Evolutionary conservation across 2,888 invertebrate genomes (phyloP), one percentile per base, ranked within the genome.

Genomic region (Spodoptera picta): DNA sequence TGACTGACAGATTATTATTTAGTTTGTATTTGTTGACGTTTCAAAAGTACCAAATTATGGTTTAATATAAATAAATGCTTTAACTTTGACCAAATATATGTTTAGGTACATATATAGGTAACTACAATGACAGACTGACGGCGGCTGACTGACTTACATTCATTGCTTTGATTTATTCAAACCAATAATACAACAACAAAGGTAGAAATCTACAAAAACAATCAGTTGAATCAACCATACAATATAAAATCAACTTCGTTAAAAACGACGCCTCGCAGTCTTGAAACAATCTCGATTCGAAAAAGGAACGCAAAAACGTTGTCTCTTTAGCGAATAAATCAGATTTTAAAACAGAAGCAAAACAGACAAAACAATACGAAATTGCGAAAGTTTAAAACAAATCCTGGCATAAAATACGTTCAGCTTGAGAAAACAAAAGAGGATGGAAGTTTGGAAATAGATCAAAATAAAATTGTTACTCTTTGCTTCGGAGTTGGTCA

Each of bases 351-450:
- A 65, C 70, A 68, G 77, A 63, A 57, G 60, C 70, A 74, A 36
- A 79, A 76, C 77, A 79, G 78, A 82, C 80, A 75, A 76, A 80
- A 76, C 80, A 75, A 70, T 65, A 76, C 75, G 53, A 81, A 81
- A 84, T 85, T 85, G 82, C 79, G 62, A 82, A 85, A 85, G 85
- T 85, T 85, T 69, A 65, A 80, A 83, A 81, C 79, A 85, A 81
- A 84, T 77, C 61, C 61, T 53, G 60, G 74, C 63, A 58, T 77
- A 64, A 77, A 76, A 72, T 69, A 73, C 61, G 69, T 60, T 73
- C 67, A 61, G 62, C 63, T 75, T 73, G 70, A 73, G 74, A 79
- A 69, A 55, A 60, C 50, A 60, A 60, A 71, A 72, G 66, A 63
- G 47, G 58, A 69, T 31, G 43, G 10, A 79, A 77, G 58, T 78